These are phyloP conservation scores for Dromaius novaehollandiae DNA, from an alignment of 2,113 vertebrate genomes.

Conservation along the genomic window DNA sequence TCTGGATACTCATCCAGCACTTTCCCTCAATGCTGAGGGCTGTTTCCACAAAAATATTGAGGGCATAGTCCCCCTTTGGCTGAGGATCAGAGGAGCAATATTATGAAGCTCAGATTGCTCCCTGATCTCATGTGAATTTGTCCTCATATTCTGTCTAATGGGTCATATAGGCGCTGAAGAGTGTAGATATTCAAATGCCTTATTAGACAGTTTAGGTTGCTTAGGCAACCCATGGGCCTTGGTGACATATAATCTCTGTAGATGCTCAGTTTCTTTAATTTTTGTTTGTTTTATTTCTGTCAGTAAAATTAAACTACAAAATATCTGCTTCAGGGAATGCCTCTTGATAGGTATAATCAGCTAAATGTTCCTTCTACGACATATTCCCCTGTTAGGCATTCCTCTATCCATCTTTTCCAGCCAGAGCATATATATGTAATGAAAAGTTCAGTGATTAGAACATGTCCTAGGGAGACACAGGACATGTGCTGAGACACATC, in stretches of 20 bases:
- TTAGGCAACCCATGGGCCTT: not conserved
- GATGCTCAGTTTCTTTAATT: not conserved
- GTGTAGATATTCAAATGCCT: not conserved
- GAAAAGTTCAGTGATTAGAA: conserved; percentile 6
- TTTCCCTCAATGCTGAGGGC: not conserved
- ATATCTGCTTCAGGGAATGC: not conserved
- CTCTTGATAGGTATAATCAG: not conserved
- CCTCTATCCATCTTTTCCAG: not conserved
- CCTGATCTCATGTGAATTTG: not conserved
- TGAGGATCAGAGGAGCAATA: not conserved
- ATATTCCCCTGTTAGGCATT: not conserved
- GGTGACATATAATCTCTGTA: not conserved
- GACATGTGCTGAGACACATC: not conserved
- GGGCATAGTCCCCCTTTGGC: not conserved
- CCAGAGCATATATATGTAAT: not conserved
- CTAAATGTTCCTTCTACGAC: not conserved
- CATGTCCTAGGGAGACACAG: not conserved
- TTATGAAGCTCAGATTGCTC: not conserved
- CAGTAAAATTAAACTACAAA: not conserved
- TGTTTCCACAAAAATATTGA: not conserved
- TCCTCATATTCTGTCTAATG: not conserved
- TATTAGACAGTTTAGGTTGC: not conserved
- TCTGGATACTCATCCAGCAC: not conserved
- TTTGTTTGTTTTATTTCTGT: not conserved
- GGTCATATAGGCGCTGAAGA: not conserved